A percentile compares a stretch with the other conserved stretches of the same genome.
These are phyloP conservation scores for Tokudaia tokunoshimensis DNA, from an alignment of 2,797 vertebrate species.

Conservation along the genomic window DNA sequence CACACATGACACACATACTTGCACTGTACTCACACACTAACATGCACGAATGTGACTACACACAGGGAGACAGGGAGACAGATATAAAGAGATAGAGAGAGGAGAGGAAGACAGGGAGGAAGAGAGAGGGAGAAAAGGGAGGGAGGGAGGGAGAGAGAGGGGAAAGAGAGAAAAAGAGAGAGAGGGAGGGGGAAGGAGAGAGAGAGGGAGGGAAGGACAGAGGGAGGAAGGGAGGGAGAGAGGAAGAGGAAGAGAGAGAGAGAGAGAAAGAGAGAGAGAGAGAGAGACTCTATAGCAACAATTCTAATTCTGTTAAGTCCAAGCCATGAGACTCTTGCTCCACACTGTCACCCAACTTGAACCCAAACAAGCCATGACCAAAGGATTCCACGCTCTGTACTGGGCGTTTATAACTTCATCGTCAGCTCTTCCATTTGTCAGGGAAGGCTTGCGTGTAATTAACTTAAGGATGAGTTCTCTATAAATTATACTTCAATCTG, in stretches of 20 bases:
- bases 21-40: neutral
- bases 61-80: neutral
- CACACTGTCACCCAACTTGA: neutral
- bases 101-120: neutral
- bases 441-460: conserved; percentile 83
- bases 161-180: too few species aligned
- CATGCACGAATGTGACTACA: neutral
- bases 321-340: neutral
- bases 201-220: neutral
- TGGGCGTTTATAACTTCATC: conserved; percentile 19
- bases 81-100: neutral
- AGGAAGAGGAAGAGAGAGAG: neutral
- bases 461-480: conserved; percentile 84
- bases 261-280: neutral
- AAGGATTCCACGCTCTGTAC: neutral
- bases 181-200: too few species aligned
- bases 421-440: conserved; percentile 65
- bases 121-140: too few species aligned
- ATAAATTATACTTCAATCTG: conserved; percentile 83
- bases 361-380: neutral
- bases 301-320: neutral
- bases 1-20: accelerated
- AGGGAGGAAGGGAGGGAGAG: too few species aligned
- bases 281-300: neutral
- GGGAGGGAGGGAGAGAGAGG: too few species aligned